Evolutionary conservation across 2,888 invertebrate genomes (phyloP).

Genomic region (Pseudolycoriella hygida): DNA sequence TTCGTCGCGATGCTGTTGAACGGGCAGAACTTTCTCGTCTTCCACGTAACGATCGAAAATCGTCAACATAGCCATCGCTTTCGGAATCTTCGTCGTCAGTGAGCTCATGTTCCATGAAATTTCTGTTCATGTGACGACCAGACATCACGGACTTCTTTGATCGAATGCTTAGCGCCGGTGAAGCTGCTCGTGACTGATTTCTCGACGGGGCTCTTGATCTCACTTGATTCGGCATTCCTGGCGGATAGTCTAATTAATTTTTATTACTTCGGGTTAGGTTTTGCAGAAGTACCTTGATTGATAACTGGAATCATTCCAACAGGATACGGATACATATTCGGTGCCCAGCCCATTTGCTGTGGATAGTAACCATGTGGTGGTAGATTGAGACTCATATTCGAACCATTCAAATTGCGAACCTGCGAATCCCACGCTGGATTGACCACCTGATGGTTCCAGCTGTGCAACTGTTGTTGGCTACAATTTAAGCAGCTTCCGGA

Average conservation of each 20-base stretch:
- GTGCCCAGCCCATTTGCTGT: constrained; percentile 19
- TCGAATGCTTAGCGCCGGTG: constrained; percentile 49
- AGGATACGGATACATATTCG: constrained; percentile 23
- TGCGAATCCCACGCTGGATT: constrained; percentile 17
- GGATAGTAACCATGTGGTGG: constrained; percentile 25
- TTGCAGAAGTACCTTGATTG: constrained; percentile 21
- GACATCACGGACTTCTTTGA: constrained; percentile 49
- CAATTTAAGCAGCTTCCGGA: constrained; percentile 35
- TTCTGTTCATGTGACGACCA: constrained; percentile 31
- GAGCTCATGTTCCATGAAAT: constrained; percentile 30
- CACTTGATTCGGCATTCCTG: constrained; percentile 14
- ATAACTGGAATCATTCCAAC: constrained; percentile 29
- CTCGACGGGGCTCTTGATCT: constrained; percentile 37
- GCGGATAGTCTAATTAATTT: constrained; percentile 9
- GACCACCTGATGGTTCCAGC: constrained; percentile 23
- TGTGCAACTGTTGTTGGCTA: constrained; percentile 26
- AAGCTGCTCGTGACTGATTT: constrained; percentile 43
- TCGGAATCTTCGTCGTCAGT: constrained; percentile 47
- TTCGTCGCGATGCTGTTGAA: constrained; percentile 11
- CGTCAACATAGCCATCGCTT: constrained; percentile 24
- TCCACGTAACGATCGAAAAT: constrained; percentile 24
- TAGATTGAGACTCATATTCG: constrained; percentile 38
- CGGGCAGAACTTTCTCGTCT: background rate
- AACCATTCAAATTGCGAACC: constrained; percentile 28
- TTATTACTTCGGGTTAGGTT: background rate